Base-by-base conservation (phyloP, 2,797 vertebrate species). In the Sebastiscus tertius region DNA sequence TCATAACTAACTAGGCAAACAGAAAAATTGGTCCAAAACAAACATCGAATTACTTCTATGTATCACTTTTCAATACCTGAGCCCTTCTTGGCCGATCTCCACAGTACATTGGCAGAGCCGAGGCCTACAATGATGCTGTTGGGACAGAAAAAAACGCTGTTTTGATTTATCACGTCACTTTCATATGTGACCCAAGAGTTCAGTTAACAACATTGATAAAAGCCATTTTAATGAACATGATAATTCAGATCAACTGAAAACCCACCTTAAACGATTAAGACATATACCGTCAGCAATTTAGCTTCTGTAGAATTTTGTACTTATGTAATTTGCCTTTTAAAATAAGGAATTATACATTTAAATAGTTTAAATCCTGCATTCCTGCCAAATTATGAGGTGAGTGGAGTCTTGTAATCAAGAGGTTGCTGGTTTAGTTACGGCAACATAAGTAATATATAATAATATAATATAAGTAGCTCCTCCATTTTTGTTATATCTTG, bases 211-310 rank as follows among this genome's bases (percentile, higher is more conserved):
- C 5, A 26, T 24, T 2, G 1, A 52, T 65, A 34, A 8, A 27
- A 69, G 11, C 1, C 2, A 12, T 39, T 59, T 52, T 59, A 39
- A 46, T 61, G 10, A 55, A 10, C 24, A n/a, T 3, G 6, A 18
- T 14, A 4, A 64, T 10, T 54, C 42, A 20, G 29, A 62, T 54
- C 18, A 34, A 34, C 22, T 60, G 22, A 70, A 55, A 69, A 36
- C 4, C 20, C 1, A 14, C 59, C 18, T 33, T 6, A 1, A 52
- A n/a, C 18, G 0, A 18, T 46, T 0, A 0, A 52, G 6, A 52
- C 49, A 55, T 10, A 10, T 6, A 59, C 26, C 27, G 56, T 60
- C 69, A 60, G 5, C 4, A 4, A n/a, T 29, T 59, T n/a, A 59
- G 16, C 12, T 36, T 68, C 42, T 34, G 39, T 52, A 60, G 24